phyloP scores from a whole-genome alignment of 2,888 invertebrate species.

The Ectemnius continuus region DNA sequence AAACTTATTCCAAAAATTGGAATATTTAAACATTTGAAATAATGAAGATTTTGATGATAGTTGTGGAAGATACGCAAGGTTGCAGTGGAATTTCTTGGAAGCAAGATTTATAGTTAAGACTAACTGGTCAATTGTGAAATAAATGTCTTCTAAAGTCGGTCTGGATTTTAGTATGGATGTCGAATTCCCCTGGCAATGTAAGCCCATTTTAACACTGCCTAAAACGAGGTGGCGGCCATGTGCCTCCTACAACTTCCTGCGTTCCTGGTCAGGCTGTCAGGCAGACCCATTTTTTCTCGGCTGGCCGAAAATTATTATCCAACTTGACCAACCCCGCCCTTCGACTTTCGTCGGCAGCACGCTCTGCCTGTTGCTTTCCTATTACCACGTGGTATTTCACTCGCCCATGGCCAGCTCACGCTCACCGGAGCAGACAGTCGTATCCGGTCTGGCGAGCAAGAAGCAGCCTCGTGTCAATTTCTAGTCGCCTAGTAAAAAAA shows the following conservation, averaged over 20 bases:
- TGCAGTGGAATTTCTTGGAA: no score
- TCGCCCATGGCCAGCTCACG: constrained; percentile 53
- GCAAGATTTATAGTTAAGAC: no score
- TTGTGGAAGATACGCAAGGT: no score
- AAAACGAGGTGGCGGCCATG: constrained; percentile 32
- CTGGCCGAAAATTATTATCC: constrained; percentile 62
- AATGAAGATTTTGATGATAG: no score
- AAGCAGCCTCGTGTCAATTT: constrained; percentile 34
- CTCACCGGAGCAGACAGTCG: constrained; percentile 15
- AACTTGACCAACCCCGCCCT: background rate
- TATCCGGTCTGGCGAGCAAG: constrained; percentile 28
- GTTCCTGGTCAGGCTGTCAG: constrained; percentile 65
- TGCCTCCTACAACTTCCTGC: constrained; percentile 59
- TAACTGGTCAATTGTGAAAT: no score
- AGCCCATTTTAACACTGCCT: constrained; percentile 38
- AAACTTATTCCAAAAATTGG: no score
- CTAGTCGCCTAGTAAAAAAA: constrained; percentile 73
- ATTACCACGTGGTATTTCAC: constrained; percentile 59
- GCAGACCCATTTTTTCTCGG: constrained; percentile 67
- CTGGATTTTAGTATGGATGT: no score
- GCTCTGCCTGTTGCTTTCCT: constrained; percentile 62
- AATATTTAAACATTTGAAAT: no score
- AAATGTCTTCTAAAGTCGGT: no score
- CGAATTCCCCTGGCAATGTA: no score
- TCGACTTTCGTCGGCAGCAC: constrained; percentile 15